Conservation (phyloP, 30 jellyfish, hydroid and myxozoan species). For the Morbakka virulenta region DNA sequence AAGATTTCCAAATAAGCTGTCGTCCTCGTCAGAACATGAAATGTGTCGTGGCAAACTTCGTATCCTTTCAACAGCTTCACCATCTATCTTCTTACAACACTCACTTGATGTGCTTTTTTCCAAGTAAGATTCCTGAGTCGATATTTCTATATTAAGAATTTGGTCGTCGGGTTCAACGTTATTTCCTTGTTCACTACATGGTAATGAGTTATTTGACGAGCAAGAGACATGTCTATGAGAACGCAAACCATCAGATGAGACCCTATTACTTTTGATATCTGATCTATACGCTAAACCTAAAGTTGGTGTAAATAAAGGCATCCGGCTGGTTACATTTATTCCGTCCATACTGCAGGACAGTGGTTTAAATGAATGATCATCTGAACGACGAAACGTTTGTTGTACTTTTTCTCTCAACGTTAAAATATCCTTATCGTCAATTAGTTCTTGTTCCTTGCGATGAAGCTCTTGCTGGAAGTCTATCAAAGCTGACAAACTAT, state of each 20-base stretch:
- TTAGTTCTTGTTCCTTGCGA: not conserved
- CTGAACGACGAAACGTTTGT: not conserved
- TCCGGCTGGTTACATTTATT: not conserved
- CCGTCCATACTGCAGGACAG: not conserved
- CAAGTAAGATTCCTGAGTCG: slow-evolving; percentile 32
- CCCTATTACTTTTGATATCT: not conserved
- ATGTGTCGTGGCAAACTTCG: slow-evolving; percentile 30
- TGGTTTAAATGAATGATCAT: not conserved
- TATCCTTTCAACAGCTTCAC: slow-evolving; percentile 91
- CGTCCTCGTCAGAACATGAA: slow-evolving; percentile 37
- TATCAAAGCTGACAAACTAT: not conserved
- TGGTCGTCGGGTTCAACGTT: not conserved
- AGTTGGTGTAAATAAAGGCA: not conserved
- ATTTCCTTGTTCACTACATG: not conserved
- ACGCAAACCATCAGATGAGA: not conserved
- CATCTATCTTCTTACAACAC: slow-evolving; percentile 77
- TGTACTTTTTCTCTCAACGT: not conserved
- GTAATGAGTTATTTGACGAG: not conserved
- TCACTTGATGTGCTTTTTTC: slow-evolving; percentile 53
- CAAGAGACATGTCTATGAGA: not conserved
- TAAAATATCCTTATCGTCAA: not conserved
- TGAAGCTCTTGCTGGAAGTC: not conserved
- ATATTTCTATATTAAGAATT: slow-evolving; percentile 34
- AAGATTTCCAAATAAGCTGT: slow-evolving; percentile 43
- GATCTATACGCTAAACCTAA: not conserved